A percentile compares a stretch with the other conserved stretches of the same genome.
phyloP scores from a whole-genome alignment of 2,113 vertebrate genomes.

The Dicaeum eximium region DNA sequence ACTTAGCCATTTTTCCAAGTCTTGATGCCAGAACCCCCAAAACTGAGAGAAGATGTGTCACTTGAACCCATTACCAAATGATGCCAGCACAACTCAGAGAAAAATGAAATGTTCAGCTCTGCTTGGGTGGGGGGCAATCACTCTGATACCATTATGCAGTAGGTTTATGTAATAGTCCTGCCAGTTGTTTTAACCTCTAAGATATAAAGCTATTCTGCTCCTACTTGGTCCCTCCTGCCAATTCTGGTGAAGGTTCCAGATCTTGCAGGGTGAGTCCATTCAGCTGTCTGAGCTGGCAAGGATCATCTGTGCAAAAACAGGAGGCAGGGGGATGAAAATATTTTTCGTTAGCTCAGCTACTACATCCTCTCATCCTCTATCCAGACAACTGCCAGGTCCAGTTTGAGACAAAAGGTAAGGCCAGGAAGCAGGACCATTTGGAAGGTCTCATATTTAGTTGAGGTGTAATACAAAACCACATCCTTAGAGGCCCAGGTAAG shows the following conservation, averaged over 20 bases:
- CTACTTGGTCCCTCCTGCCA: background rate
- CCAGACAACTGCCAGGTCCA: background rate
- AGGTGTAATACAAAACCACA: background rate
- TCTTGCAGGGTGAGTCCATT: background rate
- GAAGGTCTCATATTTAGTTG: background rate
- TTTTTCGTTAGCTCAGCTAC: background rate
- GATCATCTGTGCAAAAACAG: background rate
- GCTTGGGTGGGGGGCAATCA: background rate
- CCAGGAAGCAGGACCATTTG: background rate
- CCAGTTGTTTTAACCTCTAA: background rate
- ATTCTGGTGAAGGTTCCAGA: background rate
- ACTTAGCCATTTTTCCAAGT: background rate
- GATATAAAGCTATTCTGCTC: background rate
- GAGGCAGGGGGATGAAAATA: fast-evolving
- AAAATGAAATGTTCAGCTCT: background rate
- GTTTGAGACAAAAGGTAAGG: background rate
- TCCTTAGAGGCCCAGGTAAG: background rate
- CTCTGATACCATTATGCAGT: background rate
- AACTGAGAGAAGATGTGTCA: background rate
- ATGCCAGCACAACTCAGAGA: background rate
- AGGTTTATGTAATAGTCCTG: background rate
- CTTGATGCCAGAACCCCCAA: background rate
- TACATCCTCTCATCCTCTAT: background rate
- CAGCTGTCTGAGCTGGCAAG: background rate
- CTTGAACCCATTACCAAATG: background rate